phyloP scores from a whole-genome alignment of 2,797 vertebrate species.

The Clarias laeviceps region DNA sequence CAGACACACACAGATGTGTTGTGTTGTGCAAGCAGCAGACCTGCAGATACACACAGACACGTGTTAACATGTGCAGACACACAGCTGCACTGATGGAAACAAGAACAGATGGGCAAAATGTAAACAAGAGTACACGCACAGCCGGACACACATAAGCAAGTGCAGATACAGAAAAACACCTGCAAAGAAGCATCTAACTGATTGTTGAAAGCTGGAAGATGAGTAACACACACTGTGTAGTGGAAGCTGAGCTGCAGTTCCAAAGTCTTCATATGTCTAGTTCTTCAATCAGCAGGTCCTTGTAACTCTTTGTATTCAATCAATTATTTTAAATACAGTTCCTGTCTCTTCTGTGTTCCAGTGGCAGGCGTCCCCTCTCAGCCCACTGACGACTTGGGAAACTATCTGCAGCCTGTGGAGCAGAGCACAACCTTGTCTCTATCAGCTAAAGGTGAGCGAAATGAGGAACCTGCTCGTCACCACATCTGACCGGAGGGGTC shows the following conservation, averaged over 20 bases:
- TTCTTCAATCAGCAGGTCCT: too few relatives aligned
- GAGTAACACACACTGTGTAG: not conserved
- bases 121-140: too few relatives aligned
- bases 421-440: conserved; percentile 67
- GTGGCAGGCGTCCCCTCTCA: conserved; percentile 70
- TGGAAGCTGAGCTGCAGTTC: not conserved
- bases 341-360: conserved; percentile 47
- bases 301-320: too few relatives aligned
- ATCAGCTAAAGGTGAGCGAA: conserved; percentile 71
- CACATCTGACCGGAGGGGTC: not conserved
- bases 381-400: conserved; percentile 60
- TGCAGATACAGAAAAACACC: not conserved
- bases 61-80: too few relatives aligned
- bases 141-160: not conserved
- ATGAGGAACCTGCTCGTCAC: not conserved
- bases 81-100: not conserved
- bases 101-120: not conserved
- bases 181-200: not conserved
- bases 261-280: too few relatives aligned
- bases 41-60: not conserved
- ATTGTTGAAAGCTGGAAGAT: not conserved
- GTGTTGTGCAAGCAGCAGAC: not conserved
- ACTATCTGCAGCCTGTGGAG: conserved; percentile 55
- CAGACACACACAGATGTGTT: not conserved
- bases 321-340: too few relatives aligned